Conservation (phyloP, 2,113 vertebrate species). For the Mormyrus lacerda region DNA sequence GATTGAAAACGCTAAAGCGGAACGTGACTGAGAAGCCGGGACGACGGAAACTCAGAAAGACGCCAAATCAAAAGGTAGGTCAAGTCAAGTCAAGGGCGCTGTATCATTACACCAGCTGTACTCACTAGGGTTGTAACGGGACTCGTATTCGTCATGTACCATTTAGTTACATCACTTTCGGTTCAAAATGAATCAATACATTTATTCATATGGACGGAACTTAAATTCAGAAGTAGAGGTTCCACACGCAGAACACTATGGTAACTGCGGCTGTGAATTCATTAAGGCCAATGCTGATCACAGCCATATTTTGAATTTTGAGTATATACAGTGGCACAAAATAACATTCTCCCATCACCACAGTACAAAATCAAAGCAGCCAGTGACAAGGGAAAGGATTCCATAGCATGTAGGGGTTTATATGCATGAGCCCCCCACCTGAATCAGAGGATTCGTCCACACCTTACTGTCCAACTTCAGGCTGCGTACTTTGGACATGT, state of each 20-base stretch:
- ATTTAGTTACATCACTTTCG: not conserved
- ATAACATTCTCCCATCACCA: not conserved
- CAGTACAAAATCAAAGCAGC: not conserved
- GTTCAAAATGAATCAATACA: not conserved
- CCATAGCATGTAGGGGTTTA: not conserved
- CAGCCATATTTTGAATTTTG: not conserved
- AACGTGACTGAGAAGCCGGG: not conserved
- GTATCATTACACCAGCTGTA: not conserved
- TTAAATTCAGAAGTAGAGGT: no score
- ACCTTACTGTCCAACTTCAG: slow-evolving; percentile 63
- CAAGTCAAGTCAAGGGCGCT: no score
- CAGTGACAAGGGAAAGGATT: not conserved
- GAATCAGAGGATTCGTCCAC: slow-evolving; percentile 59
- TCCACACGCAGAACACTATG: no score
- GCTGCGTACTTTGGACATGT: slow-evolving; percentile 60
- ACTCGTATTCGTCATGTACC: not conserved
- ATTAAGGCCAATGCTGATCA: no score
- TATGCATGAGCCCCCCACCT: slow-evolving; percentile 29
- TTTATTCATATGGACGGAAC: no score
- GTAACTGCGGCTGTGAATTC: no score
- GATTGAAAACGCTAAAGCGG: not conserved
- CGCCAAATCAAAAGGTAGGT: no score
- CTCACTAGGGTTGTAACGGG: no score
- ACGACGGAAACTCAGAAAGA: not conserved
- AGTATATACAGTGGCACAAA: not conserved